These are phyloP conservation scores for Phymastichus coffea DNA, from an alignment of 1,140 invertebrate species.

Conservation along the genomic window DNA sequence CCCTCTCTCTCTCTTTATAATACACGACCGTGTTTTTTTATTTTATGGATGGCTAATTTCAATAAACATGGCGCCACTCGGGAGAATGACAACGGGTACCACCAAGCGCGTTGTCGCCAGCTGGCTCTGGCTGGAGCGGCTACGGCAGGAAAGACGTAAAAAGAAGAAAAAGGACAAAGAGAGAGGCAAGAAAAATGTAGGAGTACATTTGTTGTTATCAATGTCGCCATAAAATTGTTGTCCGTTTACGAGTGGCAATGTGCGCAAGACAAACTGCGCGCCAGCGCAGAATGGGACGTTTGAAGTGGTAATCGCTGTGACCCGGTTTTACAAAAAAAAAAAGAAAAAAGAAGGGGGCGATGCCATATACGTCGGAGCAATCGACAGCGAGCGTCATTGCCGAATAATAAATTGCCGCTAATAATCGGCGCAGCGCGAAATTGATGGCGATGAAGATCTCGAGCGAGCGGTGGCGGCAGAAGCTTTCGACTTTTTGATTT, in stretches of 20 bases:
- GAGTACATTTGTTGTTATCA: constrained; percentile 10
- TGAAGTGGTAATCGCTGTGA: constrained; percentile 14
- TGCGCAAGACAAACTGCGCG: constrained; percentile 11
- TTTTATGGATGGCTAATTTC: too few species aligned
- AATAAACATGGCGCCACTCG: too few species aligned
- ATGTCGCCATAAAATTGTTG: constrained; percentile 8
- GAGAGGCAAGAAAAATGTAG: too few species aligned
- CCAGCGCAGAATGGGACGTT: not conserved
- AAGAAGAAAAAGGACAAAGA: not conserved
- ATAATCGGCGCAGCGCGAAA: constrained; percentile 13
- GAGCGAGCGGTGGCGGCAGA: not conserved
- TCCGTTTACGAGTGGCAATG: constrained; percentile 18
- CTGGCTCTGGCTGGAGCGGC: too few species aligned
- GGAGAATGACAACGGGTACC: too few species aligned
- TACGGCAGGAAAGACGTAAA: too few species aligned
- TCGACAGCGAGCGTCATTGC: constrained; percentile 6
- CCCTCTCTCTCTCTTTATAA: too few species aligned
- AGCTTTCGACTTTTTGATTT: constrained; percentile 14
- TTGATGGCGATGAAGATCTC: constrained; percentile 26
- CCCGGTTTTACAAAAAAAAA: constrained; percentile 22
- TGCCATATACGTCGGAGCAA: constrained; percentile 13
- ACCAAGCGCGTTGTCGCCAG: too few species aligned
- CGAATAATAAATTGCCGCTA: constrained; percentile 22
- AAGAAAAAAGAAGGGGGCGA: too few species aligned
- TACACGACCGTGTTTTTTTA: too few species aligned